These are phyloP conservation scores for Herpetotheres cachinnans DNA, from an alignment of 2,113 vertebrate genomes.

Conservation along the genomic window DNA sequence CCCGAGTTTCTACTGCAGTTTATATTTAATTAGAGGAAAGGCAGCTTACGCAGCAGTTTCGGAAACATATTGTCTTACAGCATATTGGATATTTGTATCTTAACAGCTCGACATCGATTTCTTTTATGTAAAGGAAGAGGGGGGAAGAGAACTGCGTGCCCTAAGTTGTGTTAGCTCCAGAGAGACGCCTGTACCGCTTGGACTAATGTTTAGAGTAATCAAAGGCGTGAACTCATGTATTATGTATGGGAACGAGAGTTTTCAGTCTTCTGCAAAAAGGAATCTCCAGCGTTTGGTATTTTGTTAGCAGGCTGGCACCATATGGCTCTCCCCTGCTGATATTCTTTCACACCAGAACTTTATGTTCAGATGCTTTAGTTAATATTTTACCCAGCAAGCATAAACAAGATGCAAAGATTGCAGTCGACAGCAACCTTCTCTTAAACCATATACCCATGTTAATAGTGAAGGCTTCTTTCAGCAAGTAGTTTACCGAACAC, in stretches of 20 bases:
- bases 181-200: constrained; percentile 40
- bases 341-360: constrained; percentile 56
- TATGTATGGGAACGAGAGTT: constrained; percentile 59
- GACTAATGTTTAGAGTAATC: constrained; percentile 40
- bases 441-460: not conserved
- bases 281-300: constrained; percentile 32
- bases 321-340: constrained; percentile 66
- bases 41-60: constrained; percentile 60
- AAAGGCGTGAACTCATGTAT: constrained; percentile 67
- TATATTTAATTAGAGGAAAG: constrained; percentile 54
- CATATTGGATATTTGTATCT: constrained; percentile 51
- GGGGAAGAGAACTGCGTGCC: not conserved
- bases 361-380: constrained; percentile 30
- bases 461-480: not conserved
- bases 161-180: constrained; percentile 45
- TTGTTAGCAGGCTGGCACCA: constrained; percentile 55
- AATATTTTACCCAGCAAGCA: constrained; percentile 60
- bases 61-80: constrained; percentile 50
- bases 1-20: not conserved
- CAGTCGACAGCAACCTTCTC: constrained; percentile 52
- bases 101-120: constrained; percentile 37
- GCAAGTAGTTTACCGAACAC: not conserved
- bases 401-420: constrained; percentile 68
- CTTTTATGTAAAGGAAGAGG: constrained; percentile 29
- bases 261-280: constrained; percentile 50